Conservation (phyloP, 1,140 invertebrate species). For the Macrocentrus cingulum region DNA sequence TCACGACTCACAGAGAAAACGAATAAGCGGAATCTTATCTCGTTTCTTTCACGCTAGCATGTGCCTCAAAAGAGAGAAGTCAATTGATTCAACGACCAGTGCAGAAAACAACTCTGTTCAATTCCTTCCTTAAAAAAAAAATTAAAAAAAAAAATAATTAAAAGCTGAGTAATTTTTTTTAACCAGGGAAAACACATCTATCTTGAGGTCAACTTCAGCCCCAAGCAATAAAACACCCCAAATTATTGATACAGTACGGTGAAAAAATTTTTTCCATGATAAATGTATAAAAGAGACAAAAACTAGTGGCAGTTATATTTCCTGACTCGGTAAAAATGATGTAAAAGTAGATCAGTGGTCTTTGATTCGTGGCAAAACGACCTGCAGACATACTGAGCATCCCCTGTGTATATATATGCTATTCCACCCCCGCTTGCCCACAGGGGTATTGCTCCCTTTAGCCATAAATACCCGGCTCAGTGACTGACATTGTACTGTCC, state of each 20-base stretch:
- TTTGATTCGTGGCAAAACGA: slow-evolving; percentile 18
- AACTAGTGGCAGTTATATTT: no score
- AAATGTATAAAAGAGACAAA: no score
- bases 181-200: no score
- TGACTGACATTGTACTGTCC: slow-evolving; percentile 21
- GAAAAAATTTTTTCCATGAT: no score
- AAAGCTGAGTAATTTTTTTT: no score
- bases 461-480: slow-evolving; percentile 17
- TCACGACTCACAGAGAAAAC: background rate
- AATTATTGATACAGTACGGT: no score
- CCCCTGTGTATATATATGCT: background rate
- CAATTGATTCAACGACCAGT: slow-evolving; percentile 19
- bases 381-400: background rate
- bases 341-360: slow-evolving; percentile 3
- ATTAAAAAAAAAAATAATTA: no score
- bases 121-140: no score
- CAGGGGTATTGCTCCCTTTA: background rate
- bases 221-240: no score
- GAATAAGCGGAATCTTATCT: slow-evolving; percentile 17
- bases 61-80: background rate
- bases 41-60: slow-evolving; percentile 13
- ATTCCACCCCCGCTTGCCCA: background rate
- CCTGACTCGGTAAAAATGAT: no score
- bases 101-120: background rate
- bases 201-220: no score